Conservation (phyloP, 92 coral and sea anemone genomes). For the Epizoanthus illoricatus region DNA sequence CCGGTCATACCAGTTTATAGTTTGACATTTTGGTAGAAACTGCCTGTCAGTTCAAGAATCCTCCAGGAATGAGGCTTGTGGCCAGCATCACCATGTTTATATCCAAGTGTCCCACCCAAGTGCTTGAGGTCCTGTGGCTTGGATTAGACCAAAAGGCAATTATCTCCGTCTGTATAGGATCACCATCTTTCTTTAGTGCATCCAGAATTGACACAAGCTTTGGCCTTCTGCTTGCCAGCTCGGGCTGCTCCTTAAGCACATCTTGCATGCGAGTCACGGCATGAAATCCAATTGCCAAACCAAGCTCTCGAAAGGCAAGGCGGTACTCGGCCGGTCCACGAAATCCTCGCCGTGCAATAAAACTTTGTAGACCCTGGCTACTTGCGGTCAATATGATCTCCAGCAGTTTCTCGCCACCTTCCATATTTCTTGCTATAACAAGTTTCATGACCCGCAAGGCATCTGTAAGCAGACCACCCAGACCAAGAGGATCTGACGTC, state of each 20-base stretch:
- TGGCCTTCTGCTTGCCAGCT: slow-evolving; percentile 36
- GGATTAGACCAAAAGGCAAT: slow-evolving; percentile 59
- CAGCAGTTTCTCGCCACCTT: slow-evolving; percentile 47
- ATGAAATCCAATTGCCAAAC: slow-evolving; percentile 62
- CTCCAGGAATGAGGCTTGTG: slow-evolving; percentile 60
- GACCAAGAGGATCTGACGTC: slow-evolving; percentile 66
- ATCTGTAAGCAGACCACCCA: slow-evolving; percentile 63
- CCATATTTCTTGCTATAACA: slow-evolving; percentile 32
- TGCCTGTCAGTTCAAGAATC: slow-evolving; percentile 40
- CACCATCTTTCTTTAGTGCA: slow-evolving; percentile 42
- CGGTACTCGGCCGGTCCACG: slow-evolving; percentile 60
- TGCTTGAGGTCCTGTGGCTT: slow-evolving; percentile 51
- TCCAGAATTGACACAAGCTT: slow-evolving; percentile 33
- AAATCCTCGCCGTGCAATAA: slow-evolving; percentile 25
- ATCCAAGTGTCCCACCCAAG: slow-evolving; percentile 66
- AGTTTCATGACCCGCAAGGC: slow-evolving; percentile 57
- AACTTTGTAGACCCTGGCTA: slow-evolving; percentile 50
- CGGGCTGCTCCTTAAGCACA: slow-evolving; percentile 40
- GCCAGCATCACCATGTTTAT: slow-evolving; percentile 78
- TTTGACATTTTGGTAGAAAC: too few relatives aligned
- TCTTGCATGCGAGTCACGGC: slow-evolving; percentile 53
- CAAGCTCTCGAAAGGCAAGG: slow-evolving; percentile 69
- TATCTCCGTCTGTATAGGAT: slow-evolving; percentile 45
- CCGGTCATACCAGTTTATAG: too few relatives aligned
- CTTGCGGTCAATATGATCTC: slow-evolving; percentile 51